Evolutionary conservation across 2,113 vertebrate genomes (phyloP).

Genomic region (Rissa tridactyla): DNA sequence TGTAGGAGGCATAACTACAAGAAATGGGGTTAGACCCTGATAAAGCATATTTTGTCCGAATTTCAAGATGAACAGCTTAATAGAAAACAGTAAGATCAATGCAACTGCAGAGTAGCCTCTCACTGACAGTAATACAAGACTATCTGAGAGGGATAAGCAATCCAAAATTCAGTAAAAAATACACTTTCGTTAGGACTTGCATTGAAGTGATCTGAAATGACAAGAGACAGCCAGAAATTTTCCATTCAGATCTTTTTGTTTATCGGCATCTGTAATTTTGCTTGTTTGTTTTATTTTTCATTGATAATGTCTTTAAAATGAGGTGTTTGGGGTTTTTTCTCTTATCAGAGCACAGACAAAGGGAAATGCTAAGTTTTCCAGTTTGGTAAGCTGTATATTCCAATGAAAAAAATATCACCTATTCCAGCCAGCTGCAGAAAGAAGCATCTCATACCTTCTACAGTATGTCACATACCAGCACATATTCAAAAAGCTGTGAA

Average conservation of each 20-base stretch:
- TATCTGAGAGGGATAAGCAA: not conserved
- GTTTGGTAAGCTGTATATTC: not conserved
- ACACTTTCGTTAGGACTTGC: not conserved
- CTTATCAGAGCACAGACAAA: not conserved
- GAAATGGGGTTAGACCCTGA: not conserved
- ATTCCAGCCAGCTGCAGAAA: not conserved
- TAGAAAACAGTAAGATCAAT: conserved; percentile 5
- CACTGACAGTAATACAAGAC: not conserved
- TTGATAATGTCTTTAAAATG: not conserved
- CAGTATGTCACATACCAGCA: not conserved
- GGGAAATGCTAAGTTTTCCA: not conserved
- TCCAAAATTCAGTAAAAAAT: not conserved
- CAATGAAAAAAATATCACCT: not conserved
- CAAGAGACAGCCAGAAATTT: not conserved
- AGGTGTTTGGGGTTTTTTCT: not conserved
- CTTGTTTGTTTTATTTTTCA: not conserved
- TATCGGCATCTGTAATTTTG: not conserved
- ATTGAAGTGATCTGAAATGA: not conserved
- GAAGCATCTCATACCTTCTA: not conserved
- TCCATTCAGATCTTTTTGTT: not conserved
- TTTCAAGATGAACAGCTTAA: not conserved
- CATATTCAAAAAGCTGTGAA: not conserved
- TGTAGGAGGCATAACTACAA: conserved; percentile 14
- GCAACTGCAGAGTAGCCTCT: not conserved
- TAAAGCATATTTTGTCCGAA: not conserved